These are phyloP conservation scores for Bombus superbus DNA, from an alignment of 1,140 invertebrate species.

Conservation along the genomic window DNA sequence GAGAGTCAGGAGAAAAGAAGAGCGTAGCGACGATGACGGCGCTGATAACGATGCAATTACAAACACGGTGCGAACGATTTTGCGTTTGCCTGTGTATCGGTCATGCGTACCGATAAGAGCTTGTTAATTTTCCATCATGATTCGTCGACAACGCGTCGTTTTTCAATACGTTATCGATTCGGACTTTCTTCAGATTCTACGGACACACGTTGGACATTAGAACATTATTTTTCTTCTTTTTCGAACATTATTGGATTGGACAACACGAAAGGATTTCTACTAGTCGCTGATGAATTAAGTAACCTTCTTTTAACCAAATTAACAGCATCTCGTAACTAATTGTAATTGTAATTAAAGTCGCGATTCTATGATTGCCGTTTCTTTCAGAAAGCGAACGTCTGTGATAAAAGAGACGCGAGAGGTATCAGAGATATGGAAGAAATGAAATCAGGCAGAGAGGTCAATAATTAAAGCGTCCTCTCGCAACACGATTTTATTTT, in stretches of 20 bases:
- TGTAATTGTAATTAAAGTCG: neutral
- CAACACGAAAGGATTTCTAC: neutral
- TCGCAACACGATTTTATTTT: neutral
- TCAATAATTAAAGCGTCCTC: neutral
- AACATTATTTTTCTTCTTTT: neutral
- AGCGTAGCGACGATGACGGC: neutral
- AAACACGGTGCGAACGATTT: constrained; percentile 10
- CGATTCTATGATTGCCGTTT: neutral
- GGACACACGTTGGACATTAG: neutral
- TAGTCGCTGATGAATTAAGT: neutral
- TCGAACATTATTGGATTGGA: too few relatives aligned
- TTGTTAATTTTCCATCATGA: neutral
- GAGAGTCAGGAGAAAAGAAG: neutral
- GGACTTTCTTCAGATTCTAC: neutral
- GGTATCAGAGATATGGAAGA: neutral
- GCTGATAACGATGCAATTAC: constrained; percentile 27
- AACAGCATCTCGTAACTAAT: neutral
- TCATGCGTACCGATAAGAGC: constrained; percentile 31
- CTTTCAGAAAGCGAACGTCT: neutral
- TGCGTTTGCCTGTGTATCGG: neutral
- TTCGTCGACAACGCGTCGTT: neutral
- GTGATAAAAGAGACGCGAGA: neutral
- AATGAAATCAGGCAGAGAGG: neutral
- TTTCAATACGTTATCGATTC: neutral
- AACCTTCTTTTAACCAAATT: too few relatives aligned